A percentile compares a stretch with the other conserved stretches of the same genome.
These are phyloP conservation scores for Pseudomugil tenellus DNA, from an alignment of 2,797 vertebrate species.

Conservation along the genomic window DNA sequence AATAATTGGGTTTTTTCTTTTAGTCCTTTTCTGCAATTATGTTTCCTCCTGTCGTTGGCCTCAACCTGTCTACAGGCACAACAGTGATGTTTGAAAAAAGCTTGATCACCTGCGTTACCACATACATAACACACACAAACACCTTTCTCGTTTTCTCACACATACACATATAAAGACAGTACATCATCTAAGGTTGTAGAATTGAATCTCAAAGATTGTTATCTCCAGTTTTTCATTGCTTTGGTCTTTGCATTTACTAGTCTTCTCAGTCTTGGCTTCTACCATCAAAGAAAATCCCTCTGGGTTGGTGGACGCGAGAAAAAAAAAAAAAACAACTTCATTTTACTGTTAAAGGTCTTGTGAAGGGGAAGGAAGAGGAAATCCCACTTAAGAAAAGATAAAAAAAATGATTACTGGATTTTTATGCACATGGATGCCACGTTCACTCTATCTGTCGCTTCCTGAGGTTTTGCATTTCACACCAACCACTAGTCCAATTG, in stretches of 20 bases:
- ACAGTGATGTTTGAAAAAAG: slow-evolving; percentile 44
- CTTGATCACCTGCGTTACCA: slow-evolving; percentile 24
- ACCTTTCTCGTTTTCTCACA: not conserved
- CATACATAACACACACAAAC: slow-evolving; percentile 5
- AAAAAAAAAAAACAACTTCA: slow-evolving; percentile 57
- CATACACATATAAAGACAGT: not conserved
- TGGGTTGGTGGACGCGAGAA: slow-evolving; percentile 20
- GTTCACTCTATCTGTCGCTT: slow-evolving; percentile 67
- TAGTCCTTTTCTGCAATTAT: slow-evolving; percentile 54
- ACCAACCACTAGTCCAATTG: slow-evolving; percentile 75
- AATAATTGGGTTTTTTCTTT: slow-evolving; percentile 63
- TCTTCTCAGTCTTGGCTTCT: slow-evolving; percentile 44
- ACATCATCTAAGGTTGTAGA: slow-evolving; percentile 13
- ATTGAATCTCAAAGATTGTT: slow-evolving; percentile 30
- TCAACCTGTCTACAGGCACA: not conserved
- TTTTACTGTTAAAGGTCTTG: slow-evolving; percentile 60
- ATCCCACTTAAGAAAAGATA: slow-evolving; percentile 61
- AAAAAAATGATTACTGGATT: slow-evolving; percentile 51
- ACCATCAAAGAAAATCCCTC: slow-evolving; percentile 52
- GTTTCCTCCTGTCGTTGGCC: slow-evolving; percentile 50
- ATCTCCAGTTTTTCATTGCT: slow-evolving; percentile 4
- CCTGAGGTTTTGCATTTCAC: slow-evolving; percentile 75
- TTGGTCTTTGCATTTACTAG: slow-evolving; percentile 51
- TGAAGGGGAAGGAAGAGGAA: slow-evolving; percentile 68
- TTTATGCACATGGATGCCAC: slow-evolving; percentile 53